These are phyloP conservation scores for Lampris megalopsis DNA, from an alignment of 2,113 vertebrate species.

Conservation along the genomic window DNA sequence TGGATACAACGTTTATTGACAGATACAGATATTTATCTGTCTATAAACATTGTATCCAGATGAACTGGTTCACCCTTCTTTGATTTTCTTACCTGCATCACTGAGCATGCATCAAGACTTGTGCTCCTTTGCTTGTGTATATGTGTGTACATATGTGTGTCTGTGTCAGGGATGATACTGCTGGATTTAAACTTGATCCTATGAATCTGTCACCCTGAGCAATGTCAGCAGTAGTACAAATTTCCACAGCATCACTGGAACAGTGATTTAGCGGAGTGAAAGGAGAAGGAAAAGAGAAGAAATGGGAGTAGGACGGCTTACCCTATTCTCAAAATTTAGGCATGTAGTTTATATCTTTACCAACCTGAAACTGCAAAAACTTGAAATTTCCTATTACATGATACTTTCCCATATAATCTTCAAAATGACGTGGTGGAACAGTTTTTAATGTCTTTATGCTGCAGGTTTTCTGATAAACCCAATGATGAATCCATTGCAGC, in stretches of 20 bases:
- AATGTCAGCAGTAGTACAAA: conserved; percentile 23
- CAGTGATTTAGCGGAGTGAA: neutral
- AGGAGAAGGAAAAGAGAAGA: neutral
- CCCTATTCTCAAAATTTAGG: neutral
- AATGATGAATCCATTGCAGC: neutral
- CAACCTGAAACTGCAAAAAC: neutral
- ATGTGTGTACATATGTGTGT: neutral
- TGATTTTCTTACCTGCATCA: too few relatives aligned
- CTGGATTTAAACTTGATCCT: conserved; percentile 27
- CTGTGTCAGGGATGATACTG: neutral
- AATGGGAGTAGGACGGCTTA: neutral
- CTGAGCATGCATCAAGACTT: too few relatives aligned
- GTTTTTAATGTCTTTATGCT: neutral
- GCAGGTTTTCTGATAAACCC: neutral
- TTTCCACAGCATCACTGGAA: conserved; percentile 29
- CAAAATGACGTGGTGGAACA: neutral
- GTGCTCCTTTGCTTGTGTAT: neutral
- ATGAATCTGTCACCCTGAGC: conserved; percentile 22
- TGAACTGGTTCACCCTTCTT: too few relatives aligned
- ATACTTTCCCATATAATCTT: conserved; percentile 19
- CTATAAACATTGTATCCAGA: too few relatives aligned
- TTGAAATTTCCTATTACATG: too few relatives aligned
- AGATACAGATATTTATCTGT: too few relatives aligned
- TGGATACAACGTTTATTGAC: too few relatives aligned
- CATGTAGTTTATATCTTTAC: conserved; percentile 2